These are phyloP conservation scores for Catamblyrhynchus diadema DNA, from an alignment of 2,797 vertebrate species.

Conservation along the genomic window DNA sequence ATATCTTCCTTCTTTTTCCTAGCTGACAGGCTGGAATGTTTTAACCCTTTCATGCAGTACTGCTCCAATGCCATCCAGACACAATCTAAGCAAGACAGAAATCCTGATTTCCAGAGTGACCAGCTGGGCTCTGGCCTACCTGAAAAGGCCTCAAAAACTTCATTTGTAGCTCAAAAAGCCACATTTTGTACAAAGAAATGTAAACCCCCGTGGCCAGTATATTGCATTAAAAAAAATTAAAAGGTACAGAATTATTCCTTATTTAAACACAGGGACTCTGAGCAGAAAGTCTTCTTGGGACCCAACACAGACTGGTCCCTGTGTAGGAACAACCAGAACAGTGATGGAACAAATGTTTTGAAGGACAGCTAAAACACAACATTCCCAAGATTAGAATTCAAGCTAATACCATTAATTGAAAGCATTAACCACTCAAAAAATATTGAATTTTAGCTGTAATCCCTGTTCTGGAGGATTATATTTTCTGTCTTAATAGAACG, in stretches of 20 bases:
- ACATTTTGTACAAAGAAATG: neutral
- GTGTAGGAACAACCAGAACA: neutral
- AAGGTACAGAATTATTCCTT: neutral
- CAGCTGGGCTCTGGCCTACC: neutral
- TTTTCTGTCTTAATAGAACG: neutral
- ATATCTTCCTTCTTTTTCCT: neutral
- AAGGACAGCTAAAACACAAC: neutral
- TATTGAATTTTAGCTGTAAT: neutral
- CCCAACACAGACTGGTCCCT: fast-evolving
- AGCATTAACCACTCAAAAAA: neutral
- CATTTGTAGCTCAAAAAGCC: neutral
- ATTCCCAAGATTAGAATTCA: neutral
- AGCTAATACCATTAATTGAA: neutral
- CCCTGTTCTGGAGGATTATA: neutral
- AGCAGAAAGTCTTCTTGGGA: neutral
- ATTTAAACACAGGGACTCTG: neutral
- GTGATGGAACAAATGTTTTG: neutral
- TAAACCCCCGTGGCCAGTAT: neutral
- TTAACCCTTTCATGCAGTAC: neutral
- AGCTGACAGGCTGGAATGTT: neutral
- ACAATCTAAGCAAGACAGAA: neutral
- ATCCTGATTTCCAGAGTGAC: neutral
- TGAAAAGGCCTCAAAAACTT: neutral
- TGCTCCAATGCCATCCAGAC: neutral
- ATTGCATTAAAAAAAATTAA: neutral